Base-by-base conservation (phyloP, 2,888 invertebrate genomes). In the Nomada hirtipes region DNA sequence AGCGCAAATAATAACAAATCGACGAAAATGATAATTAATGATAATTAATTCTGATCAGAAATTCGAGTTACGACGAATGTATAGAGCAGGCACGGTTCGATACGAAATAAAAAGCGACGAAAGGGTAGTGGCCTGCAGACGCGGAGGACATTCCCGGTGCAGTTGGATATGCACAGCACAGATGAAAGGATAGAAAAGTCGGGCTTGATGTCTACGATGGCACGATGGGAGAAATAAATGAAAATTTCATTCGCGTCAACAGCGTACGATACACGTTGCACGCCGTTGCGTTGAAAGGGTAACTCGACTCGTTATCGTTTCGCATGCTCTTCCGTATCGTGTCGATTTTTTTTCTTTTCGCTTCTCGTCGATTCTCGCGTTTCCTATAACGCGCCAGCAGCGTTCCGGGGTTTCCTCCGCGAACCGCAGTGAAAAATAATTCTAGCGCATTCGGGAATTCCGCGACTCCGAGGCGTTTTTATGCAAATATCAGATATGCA, bases 211-310 rank as follows among this genome's bases (percentile, higher is more conserved):
- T 85, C 85, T 65, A 64, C 75, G 65, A 10, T 11, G 72, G 1
- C 20, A 44, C 67, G 78, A 84, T 79, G 86, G 85, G 82, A 85
- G 0, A 15, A 47, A 88, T 89, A 89, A 89, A 89, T 89, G 89
- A 85, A 90, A 89, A 90, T 90, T 89, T 87, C 88, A 86, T 89
- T 89, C 87, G 84, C 86, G 87, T 73, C 77, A 77, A 73, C 78
- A 52, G 52, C 69, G 59, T 53, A 11, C 69, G 53, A 71, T 68
- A 70, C 63, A 57, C 61, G 77, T n/a, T 26, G 13, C 63, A 61
- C 63, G 60, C 50, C 59, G 64, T 55, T 36, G 72, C 59, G 64
- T 53, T 52, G 72, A 65, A 42, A 68, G 73, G 60, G 80, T 80
- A 76, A 83, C 72, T 69, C 80, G 80, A 57, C 76, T 59, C 79